Conservation (phyloP, 2,113 vertebrate species). For the Hemicordylus capensis region DNA sequence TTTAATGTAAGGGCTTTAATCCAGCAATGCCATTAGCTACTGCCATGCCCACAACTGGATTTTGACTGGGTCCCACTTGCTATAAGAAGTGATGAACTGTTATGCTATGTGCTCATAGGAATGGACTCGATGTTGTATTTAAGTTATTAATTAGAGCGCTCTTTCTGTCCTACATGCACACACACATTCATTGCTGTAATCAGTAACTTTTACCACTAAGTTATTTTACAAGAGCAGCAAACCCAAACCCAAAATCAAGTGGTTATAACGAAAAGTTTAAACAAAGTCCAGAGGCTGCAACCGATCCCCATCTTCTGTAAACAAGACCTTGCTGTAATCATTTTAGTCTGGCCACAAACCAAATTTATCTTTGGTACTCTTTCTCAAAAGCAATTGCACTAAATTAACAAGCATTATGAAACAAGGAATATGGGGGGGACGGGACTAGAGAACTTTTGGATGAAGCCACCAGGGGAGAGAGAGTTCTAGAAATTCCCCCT, state of each 20-base stretch:
- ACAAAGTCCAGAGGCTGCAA: slow-evolving; percentile 73
- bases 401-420: slow-evolving; percentile 15
- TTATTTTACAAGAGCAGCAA: slow-evolving; percentile 78
- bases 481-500: too few relatives aligned
- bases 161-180: background rate
- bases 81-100: background rate
- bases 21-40: background rate
- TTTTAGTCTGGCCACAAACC: slow-evolving; percentile 62
- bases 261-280: slow-evolving; percentile 80
- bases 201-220: slow-evolving; percentile 68
- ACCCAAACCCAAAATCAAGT: slow-evolving; percentile 75
- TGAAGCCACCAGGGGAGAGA: slow-evolving; percentile 15
- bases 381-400: slow-evolving; percentile 53
- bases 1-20: background rate
- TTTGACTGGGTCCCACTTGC: background rate
- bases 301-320: slow-evolving; percentile 74
- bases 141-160: background rate
- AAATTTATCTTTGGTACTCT: slow-evolving; percentile 70
- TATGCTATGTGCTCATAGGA: background rate
- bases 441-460: background rate
- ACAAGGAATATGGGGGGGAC: background rate
- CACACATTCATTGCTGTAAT: slow-evolving; percentile 59
- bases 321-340: slow-evolving; percentile 74
- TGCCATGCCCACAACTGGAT: background rate
- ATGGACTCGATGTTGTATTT: background rate